Percentiles rank a stretch among this genome's conserved stretches.
Evolutionary conservation across 2,797 vertebrate species (phyloP).

Genomic region (Melanotaenia trifasciata): DNA sequence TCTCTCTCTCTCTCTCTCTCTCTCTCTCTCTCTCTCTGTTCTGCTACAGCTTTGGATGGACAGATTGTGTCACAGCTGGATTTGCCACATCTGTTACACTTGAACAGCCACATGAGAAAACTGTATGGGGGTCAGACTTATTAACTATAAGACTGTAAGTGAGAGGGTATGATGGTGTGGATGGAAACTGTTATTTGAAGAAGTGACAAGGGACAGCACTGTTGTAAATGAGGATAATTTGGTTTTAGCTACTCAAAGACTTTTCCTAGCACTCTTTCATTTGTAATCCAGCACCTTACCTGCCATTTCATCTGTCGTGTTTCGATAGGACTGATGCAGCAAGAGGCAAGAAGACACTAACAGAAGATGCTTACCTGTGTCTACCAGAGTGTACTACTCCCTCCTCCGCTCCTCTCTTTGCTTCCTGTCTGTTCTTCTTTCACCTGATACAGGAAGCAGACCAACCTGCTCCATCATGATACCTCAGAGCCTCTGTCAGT

Average conservation of each 20-base stretch:
- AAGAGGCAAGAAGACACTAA: constrained; percentile 39
- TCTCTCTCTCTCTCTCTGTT: not conserved
- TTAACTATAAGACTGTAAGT: constrained; percentile 41
- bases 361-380: constrained; percentile 31
- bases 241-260: not conserved
- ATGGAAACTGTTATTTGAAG: constrained; percentile 1
- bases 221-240: not conserved
- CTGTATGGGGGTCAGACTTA: constrained; percentile 27
- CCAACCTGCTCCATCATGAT: constrained; percentile 69
- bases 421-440: constrained; percentile 44
- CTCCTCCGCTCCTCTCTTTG: constrained; percentile 44
- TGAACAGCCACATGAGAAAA: constrained; percentile 41
- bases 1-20: not conserved
- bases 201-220: not conserved
- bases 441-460: constrained; percentile 52
- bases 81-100: constrained; percentile 63
- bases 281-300: constrained; percentile 8
- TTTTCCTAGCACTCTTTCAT: not conserved
- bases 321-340: constrained; percentile 31
- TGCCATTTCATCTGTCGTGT: constrained; percentile 21
- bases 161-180: constrained; percentile 8
- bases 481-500: constrained; percentile 61
- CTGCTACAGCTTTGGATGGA: not conserved
- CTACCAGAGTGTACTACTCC: constrained; percentile 44
- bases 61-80: constrained; percentile 54